phyloP scores from a whole-genome alignment of 1,140 invertebrate genomes.

The Argopecten irradians region DNA sequence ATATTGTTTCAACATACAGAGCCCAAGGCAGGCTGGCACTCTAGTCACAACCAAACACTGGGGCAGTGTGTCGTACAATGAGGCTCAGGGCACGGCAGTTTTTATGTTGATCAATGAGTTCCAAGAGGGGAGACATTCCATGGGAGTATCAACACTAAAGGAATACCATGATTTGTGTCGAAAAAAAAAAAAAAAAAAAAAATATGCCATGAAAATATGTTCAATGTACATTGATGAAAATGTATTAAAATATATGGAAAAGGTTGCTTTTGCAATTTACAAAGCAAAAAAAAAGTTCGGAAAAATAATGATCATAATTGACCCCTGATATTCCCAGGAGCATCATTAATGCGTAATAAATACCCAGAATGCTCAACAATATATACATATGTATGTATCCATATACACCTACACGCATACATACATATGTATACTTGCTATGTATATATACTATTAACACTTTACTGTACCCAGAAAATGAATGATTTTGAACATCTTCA shows the following conservation, averaged over 20 bases:
- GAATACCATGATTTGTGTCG: constrained; percentile 8
- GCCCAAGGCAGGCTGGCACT: not conserved
- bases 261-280: constrained; percentile 17
- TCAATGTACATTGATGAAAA: not conserved
- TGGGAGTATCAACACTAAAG: not conserved
- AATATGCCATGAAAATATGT: not conserved
- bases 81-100: not conserved
- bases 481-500: constrained; percentile 6
- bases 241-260: not conserved
- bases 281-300: constrained; percentile 4
- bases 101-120: not conserved
- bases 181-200: not conserved
- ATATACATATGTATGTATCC: not conserved
- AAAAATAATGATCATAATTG: not conserved
- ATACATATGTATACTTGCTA: not conserved
- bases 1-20: not conserved
- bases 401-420: not conserved
- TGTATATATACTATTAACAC: constrained; percentile 7
- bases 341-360: constrained; percentile 27
- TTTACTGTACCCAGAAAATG: not conserved
- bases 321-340: not conserved
- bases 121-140: not conserved
- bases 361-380: constrained; percentile 32
- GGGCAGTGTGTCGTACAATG: not conserved
- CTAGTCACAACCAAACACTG: not conserved